A percentile compares a stretch with the other conserved stretches of the same genome.
Conservation (phyloP, 2,888 invertebrate genomes). For the Eugnorisma glareosa region DNA sequence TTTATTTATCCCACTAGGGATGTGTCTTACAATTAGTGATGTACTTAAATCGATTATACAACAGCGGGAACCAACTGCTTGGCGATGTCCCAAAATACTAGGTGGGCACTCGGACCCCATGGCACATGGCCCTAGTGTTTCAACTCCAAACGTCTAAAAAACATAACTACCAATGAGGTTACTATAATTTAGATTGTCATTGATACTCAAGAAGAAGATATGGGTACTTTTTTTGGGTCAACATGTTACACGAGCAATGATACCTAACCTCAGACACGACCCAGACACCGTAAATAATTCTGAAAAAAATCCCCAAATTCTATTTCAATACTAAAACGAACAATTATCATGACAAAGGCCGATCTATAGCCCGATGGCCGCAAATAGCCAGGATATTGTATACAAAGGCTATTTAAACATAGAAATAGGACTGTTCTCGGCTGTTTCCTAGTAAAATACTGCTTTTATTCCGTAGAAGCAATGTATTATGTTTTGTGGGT, state of each 20-base stretch:
- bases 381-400: constrained; percentile 54
- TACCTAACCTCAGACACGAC: constrained; percentile 10
- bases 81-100: background rate
- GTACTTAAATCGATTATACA: too few relatives aligned
- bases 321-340: constrained; percentile 37
- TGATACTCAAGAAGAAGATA: background rate
- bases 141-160: background rate
- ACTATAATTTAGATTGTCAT: background rate
- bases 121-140: background rate
- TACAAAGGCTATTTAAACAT: constrained; percentile 29
- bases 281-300: constrained; percentile 33
- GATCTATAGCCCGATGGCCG: constrained; percentile 2
- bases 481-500: constrained; percentile 15
- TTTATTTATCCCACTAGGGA: too few relatives aligned
- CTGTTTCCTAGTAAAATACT: constrained; percentile 44
- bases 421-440: constrained; percentile 35
- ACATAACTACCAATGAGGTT: background rate
- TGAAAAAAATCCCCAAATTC: constrained; percentile 15
- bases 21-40: too few relatives aligned
- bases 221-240: background rate
- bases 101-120: background rate
- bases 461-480: constrained; percentile 42
- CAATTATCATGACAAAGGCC: constrained; percentile 60
- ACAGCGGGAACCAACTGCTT: background rate
- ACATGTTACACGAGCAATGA: too few relatives aligned